Evolutionary conservation across 2,888 invertebrate genomes (phyloP).

Genomic region (Brenthis hecate): DNA sequence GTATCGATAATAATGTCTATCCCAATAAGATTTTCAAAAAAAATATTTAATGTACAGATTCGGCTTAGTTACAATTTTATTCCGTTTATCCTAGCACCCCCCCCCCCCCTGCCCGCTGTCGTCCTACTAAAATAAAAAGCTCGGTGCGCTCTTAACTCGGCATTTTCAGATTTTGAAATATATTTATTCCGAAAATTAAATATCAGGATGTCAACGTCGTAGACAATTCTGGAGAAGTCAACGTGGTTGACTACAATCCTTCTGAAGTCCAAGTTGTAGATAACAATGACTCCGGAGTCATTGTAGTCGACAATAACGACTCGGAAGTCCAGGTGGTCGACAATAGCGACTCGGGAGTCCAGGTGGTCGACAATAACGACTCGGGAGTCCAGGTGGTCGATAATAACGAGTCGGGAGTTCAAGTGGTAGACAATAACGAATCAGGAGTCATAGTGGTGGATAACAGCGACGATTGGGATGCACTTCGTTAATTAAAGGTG

Average conservation of each 20-base stretch:
- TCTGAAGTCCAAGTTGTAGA: slow-evolving; percentile 31
- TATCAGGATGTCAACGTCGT: slow-evolving; percentile 4
- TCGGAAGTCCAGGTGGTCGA: slow-evolving; percentile 36
- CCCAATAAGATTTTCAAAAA: too few species aligned
- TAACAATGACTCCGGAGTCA: slow-evolving; percentile 16
- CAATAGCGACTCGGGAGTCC: slow-evolving; percentile 19
- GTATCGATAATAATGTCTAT: too few species aligned
- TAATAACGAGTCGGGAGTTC: slow-evolving; percentile 13
- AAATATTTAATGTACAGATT: too few species aligned
- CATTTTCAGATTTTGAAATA: not conserved
- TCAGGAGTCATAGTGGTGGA: slow-evolving; percentile 6
- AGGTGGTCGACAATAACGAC: slow-evolving; percentile 28
- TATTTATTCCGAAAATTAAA: not conserved
- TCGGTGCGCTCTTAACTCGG: too few species aligned
- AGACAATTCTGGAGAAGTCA: slow-evolving; percentile 21
- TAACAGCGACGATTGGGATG: not conserved
- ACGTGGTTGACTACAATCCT: slow-evolving; percentile 26
- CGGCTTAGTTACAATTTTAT: too few species aligned
- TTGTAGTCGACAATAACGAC: slow-evolving; percentile 24
- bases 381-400: slow-evolving; percentile 26
- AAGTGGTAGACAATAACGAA: slow-evolving; percentile 7
- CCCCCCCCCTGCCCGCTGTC: too few species aligned
- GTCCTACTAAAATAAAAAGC: too few species aligned
- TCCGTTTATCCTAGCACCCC: too few species aligned
- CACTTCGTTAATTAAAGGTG: slow-evolving; percentile 4